Base-by-base conservation (phyloP, 2,888 invertebrate genomes). In the Flabesymbios commensalis region DNA sequence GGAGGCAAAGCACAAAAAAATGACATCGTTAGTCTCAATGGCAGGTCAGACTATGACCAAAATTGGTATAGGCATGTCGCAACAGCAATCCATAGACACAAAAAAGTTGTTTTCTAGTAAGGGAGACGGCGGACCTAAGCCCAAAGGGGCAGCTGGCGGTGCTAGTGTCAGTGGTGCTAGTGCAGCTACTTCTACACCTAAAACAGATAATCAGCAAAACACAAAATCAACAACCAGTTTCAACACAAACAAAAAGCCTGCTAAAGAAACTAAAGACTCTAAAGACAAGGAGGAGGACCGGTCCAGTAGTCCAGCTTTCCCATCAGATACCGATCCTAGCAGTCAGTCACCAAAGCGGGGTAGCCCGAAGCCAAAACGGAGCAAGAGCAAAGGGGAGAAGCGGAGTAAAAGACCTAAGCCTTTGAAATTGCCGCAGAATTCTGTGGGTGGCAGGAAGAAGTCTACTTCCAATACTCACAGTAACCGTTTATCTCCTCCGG, bases 1-100 rank as follows among this genome's bases (percentile, higher is more conserved):
- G 73, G 94, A 95, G 84, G 94, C 93, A 0, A 97, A 97, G 74
- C 94, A 96, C 78, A 88, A 93, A 32, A 94, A 96, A 83, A 74
- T 82, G 75, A 74, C 74, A 32, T 64, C 72, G 31, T 61, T 76
- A 2, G 74, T 72, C 19, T 74, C 72, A 5, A 74, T 75, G 65
- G 73, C 74, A 2, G 74, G 74, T 2, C 70, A 74, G 58, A 72
- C 71, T 10, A 71, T 75, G 67, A 71, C 74, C 31, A 64, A 68
- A 36, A 72, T 74, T 24, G 72, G 75, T 31, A 74, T 76, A 29
- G 69, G 65, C n/a, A 87, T 86, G 45, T 56, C 59, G 1, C 53
- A 64, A 22, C 60, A 52, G 51, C 10, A 31, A 1, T 28, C 22
- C 22, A 5, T 51, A 7, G 45, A 24, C 22, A 43, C 52, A 14